Percentiles rank a stretch among this genome's conserved stretches.
These are phyloP conservation scores for Epirrhoe tristata DNA, from an alignment of 2,888 invertebrate genomes.

Conservation along the genomic window DNA sequence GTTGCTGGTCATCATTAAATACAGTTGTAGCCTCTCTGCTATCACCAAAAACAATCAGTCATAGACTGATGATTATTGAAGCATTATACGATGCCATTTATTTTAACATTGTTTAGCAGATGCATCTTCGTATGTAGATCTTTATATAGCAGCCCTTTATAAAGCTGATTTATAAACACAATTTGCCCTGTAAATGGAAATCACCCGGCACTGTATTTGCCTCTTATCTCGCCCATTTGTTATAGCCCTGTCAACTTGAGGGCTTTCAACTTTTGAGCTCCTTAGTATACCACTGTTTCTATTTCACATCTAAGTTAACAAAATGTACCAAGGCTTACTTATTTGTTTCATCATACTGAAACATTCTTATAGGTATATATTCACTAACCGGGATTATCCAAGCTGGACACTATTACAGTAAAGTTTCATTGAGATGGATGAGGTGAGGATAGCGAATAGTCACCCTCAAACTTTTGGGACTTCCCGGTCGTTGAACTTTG, in stretches of 20 bases:
- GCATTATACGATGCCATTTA: not conserved
- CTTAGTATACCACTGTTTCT: not conserved
- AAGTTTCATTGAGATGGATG: constrained; percentile 12
- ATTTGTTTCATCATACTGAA: no score
- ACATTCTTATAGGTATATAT: not conserved
- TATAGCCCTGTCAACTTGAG: constrained; percentile 12
- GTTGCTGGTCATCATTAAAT: no score
- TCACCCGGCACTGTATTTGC: constrained; percentile 16
- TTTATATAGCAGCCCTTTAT: constrained; percentile 22
- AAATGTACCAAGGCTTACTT: not conserved
- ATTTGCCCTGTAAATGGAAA: constrained; percentile 24
- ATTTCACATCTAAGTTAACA: not conserved
- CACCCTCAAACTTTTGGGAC: constrained; percentile 13
- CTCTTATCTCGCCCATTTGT: constrained; percentile 19
- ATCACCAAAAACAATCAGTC: no score
- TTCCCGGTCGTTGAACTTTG: constrained; percentile 21
- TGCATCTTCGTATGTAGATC: not conserved
- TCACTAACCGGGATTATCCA: not conserved
- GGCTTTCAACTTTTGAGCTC: constrained; percentile 10
- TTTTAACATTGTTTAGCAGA: not conserved
- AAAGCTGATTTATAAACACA: constrained; percentile 27
- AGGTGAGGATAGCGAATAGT: constrained; percentile 3
- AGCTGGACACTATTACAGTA: constrained; percentile 14
- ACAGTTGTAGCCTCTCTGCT: no score
- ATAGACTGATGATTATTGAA: no score